These are phyloP conservation scores for Catamblyrhynchus diadema DNA, from an alignment of 2,797 vertebrate species.

Conservation along the genomic window DNA sequence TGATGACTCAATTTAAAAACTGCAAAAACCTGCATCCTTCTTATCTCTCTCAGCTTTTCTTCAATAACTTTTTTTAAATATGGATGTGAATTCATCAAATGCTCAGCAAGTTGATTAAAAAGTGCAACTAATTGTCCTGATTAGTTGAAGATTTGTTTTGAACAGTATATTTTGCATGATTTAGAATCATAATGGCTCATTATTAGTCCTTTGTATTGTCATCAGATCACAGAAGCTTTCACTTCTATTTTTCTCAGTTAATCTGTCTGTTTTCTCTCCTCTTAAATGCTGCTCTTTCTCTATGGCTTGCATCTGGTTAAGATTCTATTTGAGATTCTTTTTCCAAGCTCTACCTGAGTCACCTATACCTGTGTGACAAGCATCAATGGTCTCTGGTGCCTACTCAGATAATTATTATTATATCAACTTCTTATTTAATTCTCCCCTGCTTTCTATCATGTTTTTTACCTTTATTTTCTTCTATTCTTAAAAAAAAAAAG, in stretches of 20 bases:
- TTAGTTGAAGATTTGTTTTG: not conserved
- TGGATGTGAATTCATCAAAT: not conserved
- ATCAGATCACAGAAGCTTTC: not conserved
- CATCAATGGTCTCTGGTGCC: not conserved
- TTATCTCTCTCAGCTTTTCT: not conserved
- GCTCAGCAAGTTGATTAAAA: not conserved
- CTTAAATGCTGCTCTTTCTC: not conserved
- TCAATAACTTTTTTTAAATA: not conserved
- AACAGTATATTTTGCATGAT: not conserved
- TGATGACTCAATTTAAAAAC: not conserved
- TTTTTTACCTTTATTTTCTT: not conserved
- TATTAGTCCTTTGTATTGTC: not conserved
- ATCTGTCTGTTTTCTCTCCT: not conserved
- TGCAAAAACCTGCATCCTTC: not conserved
- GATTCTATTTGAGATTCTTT: not conserved
- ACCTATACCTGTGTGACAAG: not conserved
- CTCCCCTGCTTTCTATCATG: not conserved
- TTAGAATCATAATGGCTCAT: not conserved
- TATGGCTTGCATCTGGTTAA: not conserved
- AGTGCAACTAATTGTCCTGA: not conserved
- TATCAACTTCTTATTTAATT: not conserved
- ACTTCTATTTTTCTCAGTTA: not conserved
- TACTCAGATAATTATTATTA: not conserved
- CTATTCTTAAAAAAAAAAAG: not conserved
- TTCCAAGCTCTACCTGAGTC: not conserved